These are phyloP conservation scores for Zeus faber DNA, from an alignment of 2,113 vertebrate species.

Conservation along the genomic window DNA sequence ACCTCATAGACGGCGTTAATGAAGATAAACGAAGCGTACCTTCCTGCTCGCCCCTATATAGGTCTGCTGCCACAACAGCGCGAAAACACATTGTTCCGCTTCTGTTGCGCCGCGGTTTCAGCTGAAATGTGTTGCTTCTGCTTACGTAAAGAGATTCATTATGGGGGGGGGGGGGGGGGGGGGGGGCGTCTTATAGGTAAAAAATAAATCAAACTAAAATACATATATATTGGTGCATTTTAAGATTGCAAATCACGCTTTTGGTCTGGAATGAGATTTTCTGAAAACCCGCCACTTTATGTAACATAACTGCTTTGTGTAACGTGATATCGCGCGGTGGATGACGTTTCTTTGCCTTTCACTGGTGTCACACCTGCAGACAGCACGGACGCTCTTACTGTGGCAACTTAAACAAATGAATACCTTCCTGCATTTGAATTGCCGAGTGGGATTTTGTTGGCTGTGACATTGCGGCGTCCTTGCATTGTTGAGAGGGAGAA, in stretches of 20 bases:
- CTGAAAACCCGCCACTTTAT: no score
- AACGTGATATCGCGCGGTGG: no score
- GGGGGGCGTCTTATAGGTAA: slow-evolving; percentile 1
- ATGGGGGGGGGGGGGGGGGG: no score
- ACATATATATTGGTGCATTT: no score
- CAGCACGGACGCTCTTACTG: no score
- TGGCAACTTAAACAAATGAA: no score
- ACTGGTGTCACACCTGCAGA: no score
- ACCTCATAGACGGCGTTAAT: slow-evolving; percentile 47
- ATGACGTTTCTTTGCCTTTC: no score
- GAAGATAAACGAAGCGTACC: slow-evolving; percentile 67
- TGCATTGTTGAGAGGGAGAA: slow-evolving; percentile 33
- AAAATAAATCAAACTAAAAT: neutral
- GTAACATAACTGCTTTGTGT: no score
- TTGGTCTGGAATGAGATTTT: no score
- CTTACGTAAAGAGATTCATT: no score
- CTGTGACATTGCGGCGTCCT: slow-evolving; percentile 54
- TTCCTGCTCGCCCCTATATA: slow-evolving; percentile 22
- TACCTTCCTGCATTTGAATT: slow-evolving; percentile 6
- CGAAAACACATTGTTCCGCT: slow-evolving; percentile 36
- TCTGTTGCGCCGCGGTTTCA: slow-evolving; percentile 12
- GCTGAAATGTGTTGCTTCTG: neutral
- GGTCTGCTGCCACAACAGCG: slow-evolving; percentile 40
- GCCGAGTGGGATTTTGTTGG: slow-evolving; percentile 21
- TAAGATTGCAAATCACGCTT: no score